Conservation (phyloP, 2,888 invertebrate species). For the Prostheceraeus crozeri region DNA sequence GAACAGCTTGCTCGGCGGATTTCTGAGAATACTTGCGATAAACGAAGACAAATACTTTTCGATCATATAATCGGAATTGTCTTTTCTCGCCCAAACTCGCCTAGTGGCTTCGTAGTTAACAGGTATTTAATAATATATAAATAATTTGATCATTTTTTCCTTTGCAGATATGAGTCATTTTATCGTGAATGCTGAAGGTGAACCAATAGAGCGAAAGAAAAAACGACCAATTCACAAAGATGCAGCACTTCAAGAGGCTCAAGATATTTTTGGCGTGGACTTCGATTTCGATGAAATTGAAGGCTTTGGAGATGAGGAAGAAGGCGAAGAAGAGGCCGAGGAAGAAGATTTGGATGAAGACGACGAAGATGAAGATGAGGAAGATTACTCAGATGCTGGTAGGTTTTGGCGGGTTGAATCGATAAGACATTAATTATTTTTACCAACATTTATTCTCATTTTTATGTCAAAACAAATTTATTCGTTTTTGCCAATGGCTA, state of each 20-base stretch:
- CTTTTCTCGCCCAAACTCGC: no score
- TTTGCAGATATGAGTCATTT: conserved; percentile 74
- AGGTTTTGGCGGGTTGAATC: no score
- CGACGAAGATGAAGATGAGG: conserved; percentile 50
- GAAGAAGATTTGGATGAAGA: conserved; percentile 47
- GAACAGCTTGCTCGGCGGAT: no score
- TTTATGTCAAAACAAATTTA: no score
- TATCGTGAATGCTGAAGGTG: conserved; percentile 82
- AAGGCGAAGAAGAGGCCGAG: conserved; percentile 45
- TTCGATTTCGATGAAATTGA: conserved; percentile 64
- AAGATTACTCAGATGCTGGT: conserved; percentile 30
- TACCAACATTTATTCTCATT: no score
- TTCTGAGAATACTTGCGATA: no score
- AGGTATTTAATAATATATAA: conserved; percentile 35
- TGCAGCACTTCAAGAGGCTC: conserved; percentile 86
- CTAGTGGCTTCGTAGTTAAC: no score
- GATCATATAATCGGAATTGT: no score
- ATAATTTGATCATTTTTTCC: background rate
- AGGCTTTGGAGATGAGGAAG: conserved; percentile 52
- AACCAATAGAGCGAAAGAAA: conserved; percentile 40
- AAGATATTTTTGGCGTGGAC: conserved; percentile 98
- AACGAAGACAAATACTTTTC: no score
- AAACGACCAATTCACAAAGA: conserved; percentile 41
- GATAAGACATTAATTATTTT: no score
- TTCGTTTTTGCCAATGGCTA: no score